phyloP scores from a whole-genome alignment of 2,113 vertebrate species.

The Serilophus lunatus region DNA sequence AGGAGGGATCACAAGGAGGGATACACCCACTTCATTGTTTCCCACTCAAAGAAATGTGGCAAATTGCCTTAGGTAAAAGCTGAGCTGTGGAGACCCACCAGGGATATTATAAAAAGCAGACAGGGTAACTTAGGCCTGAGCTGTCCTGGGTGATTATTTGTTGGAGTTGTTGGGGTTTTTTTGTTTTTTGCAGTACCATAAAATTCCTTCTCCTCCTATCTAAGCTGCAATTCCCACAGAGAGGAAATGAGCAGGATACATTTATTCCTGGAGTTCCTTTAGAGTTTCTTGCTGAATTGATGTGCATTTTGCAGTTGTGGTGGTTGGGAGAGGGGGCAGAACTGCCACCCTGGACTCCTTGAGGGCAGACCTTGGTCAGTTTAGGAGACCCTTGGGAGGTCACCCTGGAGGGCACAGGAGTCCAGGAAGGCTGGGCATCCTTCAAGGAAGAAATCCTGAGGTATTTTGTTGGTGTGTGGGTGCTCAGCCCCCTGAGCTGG shows the following conservation, averaged over 20 bases:
- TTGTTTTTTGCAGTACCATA: not conserved
- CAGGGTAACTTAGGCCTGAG: not conserved
- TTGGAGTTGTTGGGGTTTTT: no score
- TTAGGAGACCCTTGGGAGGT: not conserved
- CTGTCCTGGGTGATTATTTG: not conserved
- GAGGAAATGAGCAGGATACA: not conserved
- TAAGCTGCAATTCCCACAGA: not conserved
- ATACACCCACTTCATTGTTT: not conserved
- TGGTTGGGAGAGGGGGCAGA: not conserved
- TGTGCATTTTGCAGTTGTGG: fast-evolving
- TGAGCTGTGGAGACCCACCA: not conserved
- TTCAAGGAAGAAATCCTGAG: not conserved
- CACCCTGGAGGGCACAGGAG: not conserved
- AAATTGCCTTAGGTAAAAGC: conserved; percentile 10
- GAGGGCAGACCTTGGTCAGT: not conserved
- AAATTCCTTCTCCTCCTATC: not conserved
- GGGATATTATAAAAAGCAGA: not conserved
- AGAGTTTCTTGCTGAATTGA: not conserved
- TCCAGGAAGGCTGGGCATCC: not conserved
- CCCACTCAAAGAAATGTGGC: not conserved
- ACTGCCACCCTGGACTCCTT: not conserved
- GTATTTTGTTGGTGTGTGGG: not conserved
- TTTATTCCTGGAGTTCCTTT: not conserved
- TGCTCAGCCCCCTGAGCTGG: not conserved
- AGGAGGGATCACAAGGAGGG: not conserved